These are phyloP conservation scores for Macrocentrus cingulum DNA, from an alignment of 1,140 invertebrate genomes.

Conservation along the genomic window DNA sequence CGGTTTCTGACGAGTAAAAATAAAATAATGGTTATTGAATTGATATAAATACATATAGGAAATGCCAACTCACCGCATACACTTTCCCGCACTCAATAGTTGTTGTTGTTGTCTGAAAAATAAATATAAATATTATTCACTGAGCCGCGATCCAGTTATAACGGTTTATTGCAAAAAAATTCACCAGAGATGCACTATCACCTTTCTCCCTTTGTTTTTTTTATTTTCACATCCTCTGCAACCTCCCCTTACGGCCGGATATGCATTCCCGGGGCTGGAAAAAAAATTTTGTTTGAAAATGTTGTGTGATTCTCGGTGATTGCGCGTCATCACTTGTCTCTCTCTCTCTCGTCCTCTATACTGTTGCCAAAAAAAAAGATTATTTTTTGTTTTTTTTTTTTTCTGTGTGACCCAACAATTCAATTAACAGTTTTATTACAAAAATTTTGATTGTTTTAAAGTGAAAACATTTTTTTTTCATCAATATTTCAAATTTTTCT, in stretches of 20 bases:
- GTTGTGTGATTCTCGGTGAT: constrained; percentile 4
- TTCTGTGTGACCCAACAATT: too few relatives aligned
- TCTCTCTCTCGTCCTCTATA: background rate
- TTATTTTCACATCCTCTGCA: background rate
- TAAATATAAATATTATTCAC: constrained; percentile 33
- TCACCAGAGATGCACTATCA: background rate
- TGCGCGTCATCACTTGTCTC: constrained; percentile 4
- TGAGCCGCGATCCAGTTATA: constrained; percentile 16
- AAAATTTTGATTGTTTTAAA: too few relatives aligned
- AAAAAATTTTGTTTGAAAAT: constrained; percentile 5
- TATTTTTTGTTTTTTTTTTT: too few relatives aligned
- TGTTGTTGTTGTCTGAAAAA: constrained; percentile 29
- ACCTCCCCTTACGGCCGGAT: background rate
- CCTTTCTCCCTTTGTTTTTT: background rate
- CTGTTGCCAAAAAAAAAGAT: background rate
- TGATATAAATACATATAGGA: background rate
- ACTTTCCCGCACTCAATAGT: constrained; percentile 20
- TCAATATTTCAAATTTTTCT: too few relatives aligned
- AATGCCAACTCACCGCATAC: constrained; percentile 32
- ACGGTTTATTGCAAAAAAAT: constrained; percentile 27
- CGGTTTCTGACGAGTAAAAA: too few relatives aligned
- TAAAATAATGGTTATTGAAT: background rate
- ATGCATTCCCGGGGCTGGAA: background rate
- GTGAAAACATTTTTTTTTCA: too few relatives aligned
- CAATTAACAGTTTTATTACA: too few relatives aligned